Evolutionary conservation across 2,797 vertebrate genomes (phyloP).

Genomic region (Todus mexicanus): DNA sequence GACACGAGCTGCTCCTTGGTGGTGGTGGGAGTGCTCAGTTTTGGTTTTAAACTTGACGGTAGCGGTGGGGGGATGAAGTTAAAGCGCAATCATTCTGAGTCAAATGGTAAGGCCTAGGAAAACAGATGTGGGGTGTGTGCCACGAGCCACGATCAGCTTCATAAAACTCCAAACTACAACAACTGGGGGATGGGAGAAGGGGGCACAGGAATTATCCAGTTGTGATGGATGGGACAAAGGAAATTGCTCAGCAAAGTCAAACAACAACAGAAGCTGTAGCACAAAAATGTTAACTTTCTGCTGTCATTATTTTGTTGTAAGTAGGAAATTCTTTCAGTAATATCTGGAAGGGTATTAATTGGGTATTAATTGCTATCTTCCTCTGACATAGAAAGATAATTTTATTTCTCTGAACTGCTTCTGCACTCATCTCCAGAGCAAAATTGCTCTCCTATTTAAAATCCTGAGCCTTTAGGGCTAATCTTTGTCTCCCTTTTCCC

Average conservation of each 20-base stretch:
- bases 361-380: not conserved
- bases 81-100: conserved; percentile 19
- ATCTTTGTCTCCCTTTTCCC: not conserved
- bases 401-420: not conserved
- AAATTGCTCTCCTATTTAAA: not conserved
- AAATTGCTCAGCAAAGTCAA: conserved; percentile 16
- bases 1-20: not conserved
- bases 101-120: conserved; percentile 39
- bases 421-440: not conserved
- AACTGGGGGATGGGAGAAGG: not conserved
- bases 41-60: conserved; percentile 4
- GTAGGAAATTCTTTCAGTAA: not conserved
- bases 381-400: not conserved
- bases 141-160: conserved; percentile 56
- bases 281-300: not conserved
- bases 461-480: not conserved
- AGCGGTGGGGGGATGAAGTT: conserved; percentile 17
- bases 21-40: conserved; percentile 19
- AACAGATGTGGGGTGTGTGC: conserved; percentile 53
- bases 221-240: not conserved
- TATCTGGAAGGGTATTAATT: not conserved
- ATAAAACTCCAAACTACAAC: conserved; percentile 35
- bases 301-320: not conserved
- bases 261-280: not conserved
- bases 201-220: not conserved